Base-by-base conservation (phyloP, 2,797 vertebrate genomes). In the Dicrostonyx torquatus region DNA sequence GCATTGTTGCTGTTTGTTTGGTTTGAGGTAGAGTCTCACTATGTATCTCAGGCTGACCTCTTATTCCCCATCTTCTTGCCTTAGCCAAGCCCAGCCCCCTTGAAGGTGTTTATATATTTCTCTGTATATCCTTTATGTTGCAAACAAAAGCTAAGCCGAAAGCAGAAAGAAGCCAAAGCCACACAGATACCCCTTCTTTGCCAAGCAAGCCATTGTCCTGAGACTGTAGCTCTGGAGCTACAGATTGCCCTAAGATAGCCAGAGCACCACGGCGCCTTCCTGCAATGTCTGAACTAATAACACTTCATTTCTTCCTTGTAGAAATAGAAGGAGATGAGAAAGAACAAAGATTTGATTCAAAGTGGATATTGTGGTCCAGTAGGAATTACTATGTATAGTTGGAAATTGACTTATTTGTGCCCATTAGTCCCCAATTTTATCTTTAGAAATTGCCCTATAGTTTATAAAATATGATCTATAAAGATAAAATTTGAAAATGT, bases 381-480 rank as follows among this genome's bases (percentile, higher is more conserved):
- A 62, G 17, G 64, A 92, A 89, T 2, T 88, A 62, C 37, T 87
- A 6, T 18, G 1, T 37, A 7, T 0, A 11, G 90, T 96, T 93
- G 73, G 75, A 97, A 97, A 91, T 24, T 83, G 80, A 93, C 75
- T 1, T 37, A 85, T 92, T 8, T 89, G n/a, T 95, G 11, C 13
- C 85, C 45, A 31, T 86, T 92, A 95, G 45, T 50, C 43, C 76
- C 55, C 37, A 87, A 75, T 91, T 55, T 60, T 90, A 5, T 29
- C 85, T 87, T 26, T 82, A 89, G 31, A 72, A 97, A 73, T 95
- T 94, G 83, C 53, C 73, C 15, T 17, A 0, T 77, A 87, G 92
- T 97, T 97, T 96, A 84, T 94, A 78, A 92, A 95, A 97, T 83
- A 29, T 68, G 55, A 48, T 53, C 91, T 48, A 34, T 58, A 82